Evolutionary conservation across 2,888 invertebrate species (phyloP).

Genomic region (Trisateles emortualis): DNA sequence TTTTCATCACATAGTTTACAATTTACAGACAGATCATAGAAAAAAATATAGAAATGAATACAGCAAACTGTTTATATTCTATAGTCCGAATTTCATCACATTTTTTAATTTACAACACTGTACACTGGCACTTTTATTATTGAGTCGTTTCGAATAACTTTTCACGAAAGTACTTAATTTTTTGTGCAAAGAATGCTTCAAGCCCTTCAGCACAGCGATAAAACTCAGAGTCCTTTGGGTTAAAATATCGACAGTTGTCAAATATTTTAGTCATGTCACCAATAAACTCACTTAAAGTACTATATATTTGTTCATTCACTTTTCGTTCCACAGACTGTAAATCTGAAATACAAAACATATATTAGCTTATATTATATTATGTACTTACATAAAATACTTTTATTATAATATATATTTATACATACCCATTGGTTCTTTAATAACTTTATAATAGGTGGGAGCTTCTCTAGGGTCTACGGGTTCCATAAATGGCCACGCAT

Average conservation of each 20-base stretch:
- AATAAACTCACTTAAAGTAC: slow-evolving; percentile 96
- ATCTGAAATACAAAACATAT: slow-evolving; percentile 87
- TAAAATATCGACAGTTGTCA: slow-evolving; percentile 99
- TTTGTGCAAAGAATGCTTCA: slow-evolving; percentile 98
- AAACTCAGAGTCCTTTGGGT: slow-evolving; percentile 97
- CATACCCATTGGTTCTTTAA: slow-evolving; percentile 98
- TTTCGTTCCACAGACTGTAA: slow-evolving; percentile 96
- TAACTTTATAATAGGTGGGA: slow-evolving; percentile 98
- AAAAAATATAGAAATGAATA: slow-evolving; percentile 51
- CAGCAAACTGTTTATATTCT: slow-evolving; percentile 39
- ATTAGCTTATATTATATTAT: neutral
- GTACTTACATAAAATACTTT: too few relatives aligned
- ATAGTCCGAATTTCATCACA: slow-evolving; percentile 41
- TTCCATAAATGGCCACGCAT: slow-evolving; percentile 99
- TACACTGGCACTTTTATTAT: slow-evolving; percentile 78
- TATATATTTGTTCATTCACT: slow-evolving; percentile 93
- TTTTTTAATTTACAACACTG: slow-evolving; percentile 54
- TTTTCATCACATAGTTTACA: slow-evolving; percentile 78
- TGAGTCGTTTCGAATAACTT: slow-evolving; percentile 90
- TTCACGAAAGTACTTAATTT: slow-evolving; percentile 95
- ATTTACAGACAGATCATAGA: slow-evolving; percentile 77
- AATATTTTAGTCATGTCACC: slow-evolving; percentile 99
- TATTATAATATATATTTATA: slow-evolving; percentile 30
- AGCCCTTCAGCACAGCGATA: slow-evolving; percentile 98
- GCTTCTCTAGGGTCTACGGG: slow-evolving; percentile 98